Conservation (phyloP, 2,888 invertebrate genomes). For the Acleris emargana region DNA sequence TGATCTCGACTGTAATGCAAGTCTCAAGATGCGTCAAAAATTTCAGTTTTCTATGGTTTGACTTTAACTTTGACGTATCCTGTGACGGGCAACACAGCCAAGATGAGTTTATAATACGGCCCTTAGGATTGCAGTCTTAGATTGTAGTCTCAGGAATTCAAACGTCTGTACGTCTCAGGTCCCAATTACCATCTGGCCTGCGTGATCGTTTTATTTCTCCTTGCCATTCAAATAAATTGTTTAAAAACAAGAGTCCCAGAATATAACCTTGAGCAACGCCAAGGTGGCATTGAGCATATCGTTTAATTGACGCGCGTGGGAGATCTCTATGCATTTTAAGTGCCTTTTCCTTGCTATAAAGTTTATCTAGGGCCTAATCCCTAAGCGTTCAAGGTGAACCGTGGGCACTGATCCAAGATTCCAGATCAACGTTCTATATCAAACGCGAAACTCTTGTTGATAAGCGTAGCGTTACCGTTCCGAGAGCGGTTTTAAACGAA, state of each 20-base stretch:
- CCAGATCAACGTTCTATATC: slow-evolving; percentile 8
- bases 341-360: not conserved
- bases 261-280: not conserved
- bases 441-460: slow-evolving; percentile 10
- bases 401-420: slow-evolving; percentile 8
- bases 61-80: too few species aligned
- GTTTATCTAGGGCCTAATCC: not conserved
- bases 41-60: too few species aligned
- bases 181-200: too few species aligned
- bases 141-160: too few species aligned
- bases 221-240: not conserved
- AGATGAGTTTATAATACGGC: too few species aligned
- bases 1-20: too few species aligned
- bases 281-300: not conserved
- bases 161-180: too few species aligned
- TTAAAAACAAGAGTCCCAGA: not conserved
- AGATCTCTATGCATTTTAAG: slow-evolving; percentile 9
- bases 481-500: not conserved
- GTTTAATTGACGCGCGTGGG: not conserved
- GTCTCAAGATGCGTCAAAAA: too few species aligned
- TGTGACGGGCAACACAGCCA: too few species aligned
- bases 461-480: not conserved
- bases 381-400: slow-evolving; percentile 1
- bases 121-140: too few species aligned
- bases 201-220: too few species aligned